A percentile compares a stretch with the other conserved stretches of the same genome.
These are phyloP conservation scores for Eufriesea mexicana DNA, from an alignment of 1,140 invertebrate species.

Conservation along the genomic window DNA sequence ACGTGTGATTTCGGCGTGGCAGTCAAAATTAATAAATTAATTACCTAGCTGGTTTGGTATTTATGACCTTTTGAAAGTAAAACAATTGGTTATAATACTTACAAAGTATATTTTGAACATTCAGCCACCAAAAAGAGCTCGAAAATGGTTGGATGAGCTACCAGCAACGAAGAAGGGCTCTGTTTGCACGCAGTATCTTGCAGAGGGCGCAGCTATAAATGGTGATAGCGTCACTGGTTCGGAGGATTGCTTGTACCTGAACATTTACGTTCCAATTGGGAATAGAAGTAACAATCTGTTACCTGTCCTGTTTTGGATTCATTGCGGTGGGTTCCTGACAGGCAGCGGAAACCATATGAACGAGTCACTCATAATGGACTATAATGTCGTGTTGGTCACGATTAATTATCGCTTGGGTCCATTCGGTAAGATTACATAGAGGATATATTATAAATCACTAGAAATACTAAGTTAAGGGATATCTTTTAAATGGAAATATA, in stretches of 20 bases:
- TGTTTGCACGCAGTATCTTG: slow-evolving; percentile 76
- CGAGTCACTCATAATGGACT: slow-evolving; percentile 85
- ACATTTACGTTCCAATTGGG: slow-evolving; percentile 82
- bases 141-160: slow-evolving; percentile 76
- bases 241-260: slow-evolving; percentile 85
- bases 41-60: too few species aligned
- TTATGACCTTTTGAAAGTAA: too few species aligned
- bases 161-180: slow-evolving; percentile 75
- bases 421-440: not conserved
- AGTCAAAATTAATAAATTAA: too few species aligned
- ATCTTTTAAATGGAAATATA: too few species aligned
- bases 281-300: slow-evolving; percentile 44
- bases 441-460: too few species aligned
- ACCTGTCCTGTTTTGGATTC: slow-evolving; percentile 78
- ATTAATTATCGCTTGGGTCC: slow-evolving; percentile 86
- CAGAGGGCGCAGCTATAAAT: accelerated
- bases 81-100: not conserved
- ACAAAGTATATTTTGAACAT: not conserved
- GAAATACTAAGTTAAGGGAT: too few species aligned
- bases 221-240: slow-evolving; percentile 68
- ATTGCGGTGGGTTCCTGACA: slow-evolving; percentile 76
- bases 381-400: slow-evolving; percentile 85
- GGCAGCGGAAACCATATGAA: slow-evolving; percentile 78
- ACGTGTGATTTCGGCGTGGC: too few species aligned
- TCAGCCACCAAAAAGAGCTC: slow-evolving; percentile 33